A percentile compares a stretch with the other conserved stretches of the same genome.
These are phyloP conservation scores for Lathamus discolor DNA, from an alignment of 2,113 vertebrate species.

Conservation along the genomic window DNA sequence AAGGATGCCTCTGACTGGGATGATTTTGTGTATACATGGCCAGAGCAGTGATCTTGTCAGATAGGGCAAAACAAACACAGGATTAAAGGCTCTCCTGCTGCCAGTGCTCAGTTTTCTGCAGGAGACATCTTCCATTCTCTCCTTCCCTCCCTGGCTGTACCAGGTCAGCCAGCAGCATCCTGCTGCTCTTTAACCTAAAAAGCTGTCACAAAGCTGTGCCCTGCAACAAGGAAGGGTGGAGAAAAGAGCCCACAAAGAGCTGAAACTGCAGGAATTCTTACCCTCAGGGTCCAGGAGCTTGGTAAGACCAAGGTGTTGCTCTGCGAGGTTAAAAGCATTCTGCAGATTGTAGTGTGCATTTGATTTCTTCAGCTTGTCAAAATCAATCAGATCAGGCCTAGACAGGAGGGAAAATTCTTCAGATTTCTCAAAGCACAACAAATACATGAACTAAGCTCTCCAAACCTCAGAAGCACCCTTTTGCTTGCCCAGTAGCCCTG, in stretches of 20 bases:
- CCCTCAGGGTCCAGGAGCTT: constrained; percentile 94
- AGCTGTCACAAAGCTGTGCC: not conserved
- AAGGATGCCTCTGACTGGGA: not conserved
- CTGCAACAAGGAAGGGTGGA: not conserved
- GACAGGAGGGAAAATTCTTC: constrained; percentile 29
- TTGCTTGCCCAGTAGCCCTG: not conserved
- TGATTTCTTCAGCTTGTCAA: constrained; percentile 97
- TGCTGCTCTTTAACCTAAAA: not conserved
- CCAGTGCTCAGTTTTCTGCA: not conserved
- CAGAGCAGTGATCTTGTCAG: not conserved
- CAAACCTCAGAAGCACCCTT: not conserved
- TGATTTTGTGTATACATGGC: not conserved
- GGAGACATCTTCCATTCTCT: not conserved
- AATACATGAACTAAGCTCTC: not conserved
- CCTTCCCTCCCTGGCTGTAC: not conserved
- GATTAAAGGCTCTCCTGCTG: not conserved
- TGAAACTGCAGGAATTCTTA: constrained; percentile 65
- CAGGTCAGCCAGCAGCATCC: not conserved
- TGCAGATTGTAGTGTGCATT: constrained; percentile 98
- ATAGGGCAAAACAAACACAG: not conserved
- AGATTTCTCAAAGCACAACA: not conserved
- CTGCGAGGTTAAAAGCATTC: constrained; percentile 96
- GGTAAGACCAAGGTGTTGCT: constrained; percentile 95
- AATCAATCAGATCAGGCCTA: constrained; percentile 96
- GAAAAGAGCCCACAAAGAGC: not conserved